These are phyloP conservation scores for Drosophila ustulata DNA, from an alignment of 2,888 invertebrate genomes.

Conservation along the genomic window DNA sequence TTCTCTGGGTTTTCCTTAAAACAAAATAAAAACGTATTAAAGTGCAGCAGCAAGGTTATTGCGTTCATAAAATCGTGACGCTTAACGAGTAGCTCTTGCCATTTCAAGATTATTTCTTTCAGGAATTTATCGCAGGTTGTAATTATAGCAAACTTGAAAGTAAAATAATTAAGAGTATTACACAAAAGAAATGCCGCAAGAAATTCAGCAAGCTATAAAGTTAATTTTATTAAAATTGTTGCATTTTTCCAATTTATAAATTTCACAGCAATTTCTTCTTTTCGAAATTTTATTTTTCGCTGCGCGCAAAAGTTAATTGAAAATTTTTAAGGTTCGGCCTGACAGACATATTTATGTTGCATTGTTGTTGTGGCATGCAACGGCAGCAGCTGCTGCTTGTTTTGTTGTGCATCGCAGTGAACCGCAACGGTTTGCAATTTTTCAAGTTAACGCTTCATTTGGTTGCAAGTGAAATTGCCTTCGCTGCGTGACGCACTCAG, in stretches of 20 bases:
- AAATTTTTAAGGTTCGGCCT: slow-evolving; percentile 66
- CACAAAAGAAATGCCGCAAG: not conserved
- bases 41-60: slow-evolving; percentile 21
- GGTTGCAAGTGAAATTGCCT: slow-evolving; percentile 68
- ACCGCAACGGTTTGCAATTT: slow-evolving; percentile 75
- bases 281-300: not conserved
- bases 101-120: slow-evolving; percentile 1
- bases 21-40: not conserved
- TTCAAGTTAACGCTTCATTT: slow-evolving; percentile 76
- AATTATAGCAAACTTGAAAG: not conserved
- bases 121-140: not conserved
- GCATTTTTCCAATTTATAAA: slow-evolving; percentile 24
- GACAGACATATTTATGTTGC: slow-evolving; percentile 56
- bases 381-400: slow-evolving; percentile 29
- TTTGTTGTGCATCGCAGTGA: slow-evolving; percentile 61
- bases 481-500: slow-evolving; percentile 8
- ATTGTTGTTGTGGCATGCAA: slow-evolving; percentile 48
- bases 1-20: not conserved
- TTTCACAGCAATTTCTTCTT: slow-evolving; percentile 3
- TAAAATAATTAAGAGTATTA: not conserved
- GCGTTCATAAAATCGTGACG: slow-evolving; percentile 12
- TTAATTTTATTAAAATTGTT: not conserved
- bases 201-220: not conserved
- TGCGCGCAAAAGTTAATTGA: slow-evolving; percentile 70
- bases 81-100: slow-evolving; percentile 5